Evolutionary conservation across 2,113 vertebrate genomes (phyloP), one percentile per base, ranked within the genome.

Genomic region (Podocnemis expansa): DNA sequence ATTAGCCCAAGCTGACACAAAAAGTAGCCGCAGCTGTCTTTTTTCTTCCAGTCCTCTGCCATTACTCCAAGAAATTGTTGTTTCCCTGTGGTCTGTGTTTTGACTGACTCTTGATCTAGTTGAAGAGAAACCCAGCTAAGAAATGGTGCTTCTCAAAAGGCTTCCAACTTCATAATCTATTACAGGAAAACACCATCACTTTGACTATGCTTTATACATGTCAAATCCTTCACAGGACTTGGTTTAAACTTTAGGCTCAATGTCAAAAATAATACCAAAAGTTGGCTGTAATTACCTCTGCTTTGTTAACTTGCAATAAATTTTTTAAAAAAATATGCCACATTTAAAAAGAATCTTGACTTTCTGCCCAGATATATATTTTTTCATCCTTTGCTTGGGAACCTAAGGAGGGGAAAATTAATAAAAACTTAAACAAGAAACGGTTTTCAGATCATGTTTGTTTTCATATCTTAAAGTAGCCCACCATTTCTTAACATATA

Each of bases 251-350:
- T 91, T 88, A 93, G 93, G 89, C 96, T 96, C 91, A 54, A 8
- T 93, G 96, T 97, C 94, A 97, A 96, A 96, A 96, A 94, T 85
- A 94, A 93, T 89, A 95, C 24, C 89, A 91, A 93, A 96, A 84
- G 87, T 22, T 91, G 80, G 67, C 43, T 93, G 82, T 91, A 90
- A 93, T 88, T 93, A 85, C 95, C 91, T 95, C 92, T 93, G 81
- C 88, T 89, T 93, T 21, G 60, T 81, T 95, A 94, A 54, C 84
- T 80, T 87, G 93, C 79, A 94, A 96, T 93, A 95, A 95, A 95
- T 85, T 95, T 87, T 6, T 93, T 93, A 91, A 95, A 45, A 87
- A 84, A 94, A 51, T 2, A 90, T 14, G 49, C 60, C 34, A 88
- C 51, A 85, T 91, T 97, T 96, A 90, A 94, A 94, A 96, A 49